These are phyloP conservation scores for Talpa occidentalis DNA, from an alignment of 2,113 vertebrate genomes.

Conservation along the genomic window DNA sequence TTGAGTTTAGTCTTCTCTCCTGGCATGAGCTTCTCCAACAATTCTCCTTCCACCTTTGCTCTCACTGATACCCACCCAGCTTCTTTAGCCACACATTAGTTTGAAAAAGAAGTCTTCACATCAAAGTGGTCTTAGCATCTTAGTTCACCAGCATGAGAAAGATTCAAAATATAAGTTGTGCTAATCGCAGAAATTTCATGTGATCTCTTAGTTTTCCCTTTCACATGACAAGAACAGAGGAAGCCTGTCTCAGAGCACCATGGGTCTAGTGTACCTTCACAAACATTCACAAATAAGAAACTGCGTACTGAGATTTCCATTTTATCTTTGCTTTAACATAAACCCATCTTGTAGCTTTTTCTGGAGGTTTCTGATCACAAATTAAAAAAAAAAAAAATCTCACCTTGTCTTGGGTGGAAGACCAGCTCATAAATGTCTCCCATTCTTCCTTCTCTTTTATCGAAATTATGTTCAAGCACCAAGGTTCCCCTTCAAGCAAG, in stretches of 20 bases:
- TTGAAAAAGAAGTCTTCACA: not conserved
- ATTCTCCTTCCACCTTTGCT: not conserved
- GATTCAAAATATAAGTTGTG: not conserved
- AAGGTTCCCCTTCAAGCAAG: not conserved
- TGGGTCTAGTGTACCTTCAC: not conserved
- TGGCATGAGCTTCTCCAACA: not conserved
- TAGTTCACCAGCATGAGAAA: not conserved
- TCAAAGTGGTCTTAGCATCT: not conserved
- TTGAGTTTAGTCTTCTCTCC: not conserved
- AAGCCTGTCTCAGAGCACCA: not conserved
- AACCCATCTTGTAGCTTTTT: not conserved
- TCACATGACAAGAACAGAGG: not conserved
- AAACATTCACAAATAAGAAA: not conserved
- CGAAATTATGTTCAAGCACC: not conserved
- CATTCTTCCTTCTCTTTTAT: not conserved
- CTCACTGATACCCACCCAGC: not conserved
- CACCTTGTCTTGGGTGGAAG: not conserved
- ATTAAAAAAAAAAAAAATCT: constrained; percentile 13
- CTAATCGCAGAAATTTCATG: not conserved
- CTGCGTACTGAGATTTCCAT: not conserved
- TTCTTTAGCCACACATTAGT: not conserved
- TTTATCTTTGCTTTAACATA: not conserved
- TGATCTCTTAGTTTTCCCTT: not conserved
- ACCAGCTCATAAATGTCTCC: not conserved
- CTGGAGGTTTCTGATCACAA: not conserved